Evolutionary conservation across 2,797 vertebrate genomes (phyloP).

Genomic region (Lateolabrax maculatus): DNA sequence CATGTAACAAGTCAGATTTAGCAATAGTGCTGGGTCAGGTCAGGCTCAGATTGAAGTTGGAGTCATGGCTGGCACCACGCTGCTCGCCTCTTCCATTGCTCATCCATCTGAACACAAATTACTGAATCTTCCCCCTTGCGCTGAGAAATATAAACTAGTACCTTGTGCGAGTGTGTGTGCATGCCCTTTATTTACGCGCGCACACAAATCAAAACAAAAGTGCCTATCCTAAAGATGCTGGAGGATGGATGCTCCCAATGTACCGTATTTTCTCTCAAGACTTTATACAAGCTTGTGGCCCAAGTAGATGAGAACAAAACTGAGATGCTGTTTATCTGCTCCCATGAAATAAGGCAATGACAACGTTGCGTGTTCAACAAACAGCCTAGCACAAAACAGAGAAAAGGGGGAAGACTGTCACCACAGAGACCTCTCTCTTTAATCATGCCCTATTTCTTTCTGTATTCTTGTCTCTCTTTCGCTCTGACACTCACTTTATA

Average conservation of each 20-base stretch:
- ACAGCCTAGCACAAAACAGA: slow-evolving; percentile 50
- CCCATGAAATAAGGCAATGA: slow-evolving; percentile 54
- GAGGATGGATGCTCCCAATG: slow-evolving; percentile 25
- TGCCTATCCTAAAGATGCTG: slow-evolving; percentile 28
- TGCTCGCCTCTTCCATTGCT: slow-evolving; percentile 58
- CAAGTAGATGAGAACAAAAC: slow-evolving; percentile 42
- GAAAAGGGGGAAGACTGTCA: slow-evolving; percentile 28
- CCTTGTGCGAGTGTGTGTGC: slow-evolving; percentile 3
- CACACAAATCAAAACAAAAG: slow-evolving; percentile 51
- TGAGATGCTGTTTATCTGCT: slow-evolving; percentile 56
- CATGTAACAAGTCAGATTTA: slow-evolving; percentile 83
- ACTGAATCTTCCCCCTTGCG: slow-evolving; percentile 33
- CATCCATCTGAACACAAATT: slow-evolving; percentile 75
- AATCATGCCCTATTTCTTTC: slow-evolving; percentile 58
- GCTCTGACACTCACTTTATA: slow-evolving; percentile 27
- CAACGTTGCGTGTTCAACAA: slow-evolving; percentile 52
- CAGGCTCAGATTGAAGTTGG: slow-evolving; percentile 75
- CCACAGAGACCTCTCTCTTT: slow-evolving; percentile 50
- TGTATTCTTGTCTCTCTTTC: slow-evolving; percentile 36
- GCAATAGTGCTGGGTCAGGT: slow-evolving; percentile 84
- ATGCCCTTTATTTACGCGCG: slow-evolving; percentile 20
- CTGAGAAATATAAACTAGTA: slow-evolving; percentile 49
- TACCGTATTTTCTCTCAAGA: slow-evolving; percentile 43
- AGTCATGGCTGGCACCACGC: slow-evolving; percentile 60
- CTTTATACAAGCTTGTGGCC: slow-evolving; percentile 28